phyloP scores from a whole-genome alignment of 2,888 invertebrate genomes.

The Pachydiplax longipennis region DNA sequence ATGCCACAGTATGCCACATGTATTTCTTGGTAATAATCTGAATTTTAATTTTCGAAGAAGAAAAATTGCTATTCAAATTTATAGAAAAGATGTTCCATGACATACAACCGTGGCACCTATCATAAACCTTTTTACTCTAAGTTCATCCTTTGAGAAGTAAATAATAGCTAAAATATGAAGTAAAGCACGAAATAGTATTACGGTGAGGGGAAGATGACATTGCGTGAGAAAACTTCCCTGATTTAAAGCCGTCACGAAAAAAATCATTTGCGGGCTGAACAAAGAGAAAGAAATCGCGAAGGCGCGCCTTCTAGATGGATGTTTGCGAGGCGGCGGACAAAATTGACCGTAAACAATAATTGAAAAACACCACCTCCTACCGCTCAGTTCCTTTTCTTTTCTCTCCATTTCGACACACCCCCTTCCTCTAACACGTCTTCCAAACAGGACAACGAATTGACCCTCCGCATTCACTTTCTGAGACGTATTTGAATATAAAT shows the following conservation, averaged over 20 bases:
- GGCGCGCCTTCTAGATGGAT: neutral
- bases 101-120: too few relatives aligned
- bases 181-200: too few relatives aligned
- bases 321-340: neutral
- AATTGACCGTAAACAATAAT: constrained; percentile 26
- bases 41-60: too few relatives aligned
- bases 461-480: neutral
- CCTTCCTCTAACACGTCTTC: neutral
- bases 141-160: too few relatives aligned
- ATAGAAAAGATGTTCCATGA: too few relatives aligned
- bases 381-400: neutral
- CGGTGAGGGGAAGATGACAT: neutral
- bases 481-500: constrained; percentile 38
- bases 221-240: neutral
- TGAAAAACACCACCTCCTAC: constrained; percentile 27
- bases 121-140: too few relatives aligned
- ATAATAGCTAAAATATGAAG: too few relatives aligned
- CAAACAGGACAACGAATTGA: neutral
- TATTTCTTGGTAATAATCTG: too few relatives aligned
- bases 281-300: neutral
- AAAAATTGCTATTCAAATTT: too few relatives aligned
- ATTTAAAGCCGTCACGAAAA: neutral
- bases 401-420: neutral
- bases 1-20: too few relatives aligned
- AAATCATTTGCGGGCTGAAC: neutral